Evolutionary conservation across 2,113 vertebrate genomes (phyloP).

Genomic region (Hemibagrus wyckioides): DNA sequence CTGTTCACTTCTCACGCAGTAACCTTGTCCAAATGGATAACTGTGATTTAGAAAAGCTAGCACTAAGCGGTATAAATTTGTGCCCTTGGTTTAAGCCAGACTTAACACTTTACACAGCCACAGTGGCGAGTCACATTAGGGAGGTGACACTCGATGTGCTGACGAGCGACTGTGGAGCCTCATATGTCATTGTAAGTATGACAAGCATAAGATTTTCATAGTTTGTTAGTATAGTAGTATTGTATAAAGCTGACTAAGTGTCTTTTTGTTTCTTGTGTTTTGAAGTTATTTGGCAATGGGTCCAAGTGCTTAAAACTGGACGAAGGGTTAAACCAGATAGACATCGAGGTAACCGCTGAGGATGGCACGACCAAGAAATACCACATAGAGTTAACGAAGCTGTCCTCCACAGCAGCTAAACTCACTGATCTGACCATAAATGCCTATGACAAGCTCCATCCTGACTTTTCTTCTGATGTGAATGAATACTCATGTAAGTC

Average conservation of each 20-base stretch:
- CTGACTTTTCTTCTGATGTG: not conserved
- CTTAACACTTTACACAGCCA: slow-evolving; percentile 60
- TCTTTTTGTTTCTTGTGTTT: not conserved
- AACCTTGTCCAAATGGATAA: slow-evolving; percentile 65
- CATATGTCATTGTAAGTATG: slow-evolving; percentile 64
- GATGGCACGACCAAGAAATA: slow-evolving; percentile 70
- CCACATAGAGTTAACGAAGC: not conserved
- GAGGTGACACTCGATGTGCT: slow-evolving; percentile 54
- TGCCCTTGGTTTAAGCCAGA: slow-evolving; percentile 59
- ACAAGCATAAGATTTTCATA: not conserved
- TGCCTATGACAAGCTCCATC: not conserved
- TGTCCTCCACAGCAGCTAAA: slow-evolving; percentile 45
- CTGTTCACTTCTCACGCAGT: not conserved
- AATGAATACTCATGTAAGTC: not conserved
- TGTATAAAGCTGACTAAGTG: not conserved
- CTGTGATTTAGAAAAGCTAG: slow-evolving; percentile 69
- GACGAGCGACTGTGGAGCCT: slow-evolving; percentile 64
- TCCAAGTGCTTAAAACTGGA: slow-evolving; percentile 61
- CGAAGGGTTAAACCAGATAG: slow-evolving; percentile 55
- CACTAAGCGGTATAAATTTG: slow-evolving; percentile 53
- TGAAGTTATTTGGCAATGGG: slow-evolving; percentile 61
- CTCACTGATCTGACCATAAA: slow-evolving; percentile 59
- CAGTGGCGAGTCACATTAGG: slow-evolving; percentile 57
- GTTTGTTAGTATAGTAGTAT: not conserved
- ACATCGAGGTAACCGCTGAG: slow-evolving; percentile 70